Percentiles rank a stretch among this genome's conserved stretches.
Evolutionary conservation across 35 echinoderm and acorn worm genomes (phyloP).

Genomic region (Heliocidaris tuberculata): DNA sequence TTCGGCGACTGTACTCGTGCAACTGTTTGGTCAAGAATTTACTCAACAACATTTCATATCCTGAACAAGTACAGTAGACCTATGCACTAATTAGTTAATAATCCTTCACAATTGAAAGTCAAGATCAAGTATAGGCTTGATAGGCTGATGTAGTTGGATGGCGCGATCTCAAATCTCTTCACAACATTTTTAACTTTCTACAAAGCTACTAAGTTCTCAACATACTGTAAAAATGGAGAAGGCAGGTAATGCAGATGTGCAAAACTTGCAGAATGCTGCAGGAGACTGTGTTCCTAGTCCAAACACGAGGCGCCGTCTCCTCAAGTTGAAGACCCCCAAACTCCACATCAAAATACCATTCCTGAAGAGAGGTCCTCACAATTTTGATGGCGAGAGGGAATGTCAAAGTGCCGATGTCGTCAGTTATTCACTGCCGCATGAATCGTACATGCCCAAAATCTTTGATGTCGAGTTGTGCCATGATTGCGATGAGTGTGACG

Average conservation of each 20-base stretch:
- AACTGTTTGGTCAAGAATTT: too few species aligned
- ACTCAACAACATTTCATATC: too few species aligned
- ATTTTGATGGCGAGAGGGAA: not conserved
- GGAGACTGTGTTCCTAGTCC: not conserved
- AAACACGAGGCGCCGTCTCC: conserved; percentile 36
- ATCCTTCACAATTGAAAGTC: too few species aligned
- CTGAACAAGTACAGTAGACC: too few species aligned
- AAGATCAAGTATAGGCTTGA: too few species aligned
- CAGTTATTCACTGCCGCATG: not conserved
- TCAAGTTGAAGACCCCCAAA: not conserved
- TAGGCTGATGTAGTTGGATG: too few species aligned
- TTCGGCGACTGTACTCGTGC: too few species aligned
- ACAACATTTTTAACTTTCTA: too few species aligned
- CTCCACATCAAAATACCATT: conserved; percentile 41
- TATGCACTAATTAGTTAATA: too few species aligned
- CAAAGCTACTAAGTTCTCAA: too few species aligned
- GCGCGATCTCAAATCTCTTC: too few species aligned
- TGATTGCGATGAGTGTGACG: not conserved
- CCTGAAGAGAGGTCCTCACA: not conserved
- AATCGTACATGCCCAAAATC: conserved; percentile 31
- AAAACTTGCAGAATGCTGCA: not conserved
- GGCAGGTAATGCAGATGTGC: conserved; percentile 18
- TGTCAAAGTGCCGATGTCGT: not conserved
- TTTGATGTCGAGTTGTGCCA: not conserved
- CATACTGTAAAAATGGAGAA: conserved; percentile 17